Conservation (phyloP, 2,797 vertebrate species). For the Halcyon leucocephala region DNA sequence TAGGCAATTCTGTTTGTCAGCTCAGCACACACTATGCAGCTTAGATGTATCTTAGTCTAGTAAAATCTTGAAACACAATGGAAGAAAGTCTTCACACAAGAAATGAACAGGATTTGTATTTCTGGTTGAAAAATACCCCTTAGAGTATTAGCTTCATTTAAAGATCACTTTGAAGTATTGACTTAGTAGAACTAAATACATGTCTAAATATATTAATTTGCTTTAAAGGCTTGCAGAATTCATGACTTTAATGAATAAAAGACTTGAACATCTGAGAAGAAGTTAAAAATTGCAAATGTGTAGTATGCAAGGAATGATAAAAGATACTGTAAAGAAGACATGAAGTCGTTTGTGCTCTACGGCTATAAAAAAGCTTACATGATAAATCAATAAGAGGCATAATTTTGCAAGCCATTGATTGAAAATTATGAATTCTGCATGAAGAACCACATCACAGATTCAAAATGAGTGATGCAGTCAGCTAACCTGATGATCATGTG, state of each 20-base stretch:
- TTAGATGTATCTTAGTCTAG: not conserved
- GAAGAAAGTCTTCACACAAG: not conserved
- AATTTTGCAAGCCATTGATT: not conserved
- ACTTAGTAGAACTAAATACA: constrained; percentile 16
- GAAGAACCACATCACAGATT: not conserved
- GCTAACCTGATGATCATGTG: rapidly evolving
- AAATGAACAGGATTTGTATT: constrained; percentile 13
- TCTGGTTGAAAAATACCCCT: not conserved
- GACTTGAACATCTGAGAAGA: not conserved
- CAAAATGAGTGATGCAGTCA: not conserved
- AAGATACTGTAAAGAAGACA: not conserved
- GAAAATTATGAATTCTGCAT: not conserved
- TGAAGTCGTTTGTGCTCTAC: rapidly evolving
- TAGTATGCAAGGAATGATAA: not conserved
- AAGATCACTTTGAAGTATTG: constrained; percentile 52
- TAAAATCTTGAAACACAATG: not conserved
- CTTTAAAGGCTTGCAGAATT: constrained; percentile 16
- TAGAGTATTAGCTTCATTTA: not conserved
- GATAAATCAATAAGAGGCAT: not conserved
- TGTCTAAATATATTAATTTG: constrained; percentile 28
- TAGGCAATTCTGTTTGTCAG: not conserved
- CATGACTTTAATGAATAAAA: constrained; percentile 16
- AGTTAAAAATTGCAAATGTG: not conserved
- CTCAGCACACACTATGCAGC: rapidly evolving
- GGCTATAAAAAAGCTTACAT: not conserved